Base-by-base conservation (phyloP, 2,797 vertebrate genomes). In the Cossypha niveicapilla region DNA sequence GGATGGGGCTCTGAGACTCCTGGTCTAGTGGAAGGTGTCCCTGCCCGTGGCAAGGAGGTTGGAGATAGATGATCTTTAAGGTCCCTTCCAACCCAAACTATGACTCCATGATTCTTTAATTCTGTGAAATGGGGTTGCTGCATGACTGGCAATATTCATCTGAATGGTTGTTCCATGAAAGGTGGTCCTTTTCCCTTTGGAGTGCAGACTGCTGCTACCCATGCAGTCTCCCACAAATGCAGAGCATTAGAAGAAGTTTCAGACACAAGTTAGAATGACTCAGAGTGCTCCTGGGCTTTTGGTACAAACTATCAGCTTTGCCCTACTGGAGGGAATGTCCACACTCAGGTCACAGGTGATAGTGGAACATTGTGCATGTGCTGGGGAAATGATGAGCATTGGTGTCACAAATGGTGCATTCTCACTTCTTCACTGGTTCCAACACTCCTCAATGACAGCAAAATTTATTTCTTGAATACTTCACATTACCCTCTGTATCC, bases 311-410 rank as follows among this genome's bases (percentile, higher is more conserved):
- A 16, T 19, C 24, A 76, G 16, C 37, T 84, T 86, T 61, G 5
- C 12, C 27, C 13, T n/a, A 4, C 15, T 37, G 21, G 37, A 74
- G 13, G 6, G 4, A 70, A 60, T 50, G 60, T 37, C 34, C 56
- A 30, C 0, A 0, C 8, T 78, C 2, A 17, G 60, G 18, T 67
- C 39, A 66, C 14, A 45, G 0, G 3, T 16, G 32, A 2, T 77
- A 42, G 3, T 37, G 45, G 41, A 74, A 65, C 0, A 0, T 10
- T 7, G 39, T 28, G 30, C 5, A 0, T 11, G 27, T 45, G 7
- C 67, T 66, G 71, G 22, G 10, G 9, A 21, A 91, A 39, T 27
- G 6, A n/a, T 51, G 41, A 65, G 6, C 5, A 5, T 30, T 54
- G 10, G 11, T 15, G 3, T 32, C 34, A 2, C 25, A 72, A 80